Evolutionary conservation across 2,797 vertebrate species (phyloP).

Genomic region (Acanthornis magna): DNA sequence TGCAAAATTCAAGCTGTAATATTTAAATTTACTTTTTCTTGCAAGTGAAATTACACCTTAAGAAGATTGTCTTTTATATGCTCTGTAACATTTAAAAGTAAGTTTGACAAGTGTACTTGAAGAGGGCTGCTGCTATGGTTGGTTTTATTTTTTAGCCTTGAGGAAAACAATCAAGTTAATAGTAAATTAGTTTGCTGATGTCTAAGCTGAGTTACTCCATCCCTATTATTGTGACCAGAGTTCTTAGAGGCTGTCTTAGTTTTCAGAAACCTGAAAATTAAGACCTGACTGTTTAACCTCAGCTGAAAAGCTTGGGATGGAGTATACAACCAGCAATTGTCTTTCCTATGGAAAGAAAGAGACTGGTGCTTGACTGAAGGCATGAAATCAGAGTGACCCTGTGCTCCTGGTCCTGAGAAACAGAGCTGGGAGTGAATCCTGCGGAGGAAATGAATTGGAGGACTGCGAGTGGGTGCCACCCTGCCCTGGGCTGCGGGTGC

Average conservation of each 20-base stretch:
- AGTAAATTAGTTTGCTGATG: slow-evolving; percentile 12
- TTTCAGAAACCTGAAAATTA: background rate
- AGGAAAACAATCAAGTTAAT: background rate
- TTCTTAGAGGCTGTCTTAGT: background rate
- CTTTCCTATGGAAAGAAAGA: background rate
- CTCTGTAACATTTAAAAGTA: background rate
- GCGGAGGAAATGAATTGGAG: background rate
- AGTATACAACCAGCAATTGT: background rate
- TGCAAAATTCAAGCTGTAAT: background rate
- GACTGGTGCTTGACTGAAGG: background rate
- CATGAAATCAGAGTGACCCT: background rate
- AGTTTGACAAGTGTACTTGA: background rate
- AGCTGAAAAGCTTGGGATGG: background rate
- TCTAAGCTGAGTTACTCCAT: background rate
- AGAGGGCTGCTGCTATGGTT: background rate
- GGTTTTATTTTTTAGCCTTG: background rate
- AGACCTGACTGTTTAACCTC: background rate
- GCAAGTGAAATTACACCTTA: background rate
- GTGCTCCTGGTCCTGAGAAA: background rate
- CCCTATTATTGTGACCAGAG: background rate
- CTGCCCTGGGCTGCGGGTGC: background rate
- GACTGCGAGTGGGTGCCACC: background rate
- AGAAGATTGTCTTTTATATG: background rate
- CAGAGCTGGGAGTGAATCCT: background rate
- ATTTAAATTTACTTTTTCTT: background rate